Percentiles rank a stretch among this genome's conserved stretches.
These are phyloP conservation scores for Laupala kohalensis DNA, from an alignment of 1,140 invertebrate species.

Conservation along the genomic window DNA sequence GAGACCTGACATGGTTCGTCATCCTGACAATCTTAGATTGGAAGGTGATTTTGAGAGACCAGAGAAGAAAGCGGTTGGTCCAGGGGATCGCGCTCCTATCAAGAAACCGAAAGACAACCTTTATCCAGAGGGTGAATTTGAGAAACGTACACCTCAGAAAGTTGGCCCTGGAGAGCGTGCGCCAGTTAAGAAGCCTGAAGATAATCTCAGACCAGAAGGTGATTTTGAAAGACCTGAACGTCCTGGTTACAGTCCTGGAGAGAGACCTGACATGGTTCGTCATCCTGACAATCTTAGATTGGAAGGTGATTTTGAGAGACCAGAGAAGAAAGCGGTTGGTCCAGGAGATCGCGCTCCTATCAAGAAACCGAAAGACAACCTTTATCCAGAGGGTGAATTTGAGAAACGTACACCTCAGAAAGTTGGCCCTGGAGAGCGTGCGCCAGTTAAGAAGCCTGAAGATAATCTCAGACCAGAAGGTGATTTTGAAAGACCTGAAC, in stretches of 20 bases:
- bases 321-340: constrained; percentile 26
- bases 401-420: constrained; percentile 22
- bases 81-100: constrained; percentile 20
- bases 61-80: constrained; percentile 10
- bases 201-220: constrained; percentile 43
- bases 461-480: constrained; percentile 36
- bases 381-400: constrained; percentile 34
- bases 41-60: constrained; percentile 44
- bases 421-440: constrained; percentile 18
- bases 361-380: constrained; percentile 30
- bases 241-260: constrained; percentile 16
- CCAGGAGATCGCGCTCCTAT: constrained; percentile 24
- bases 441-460: constrained; percentile 25
- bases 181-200: constrained; percentile 21
- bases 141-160: constrained; percentile 21
- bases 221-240: constrained; percentile 30
- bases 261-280: constrained; percentile 20
- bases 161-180: constrained; percentile 23
- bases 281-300: constrained; percentile 35
- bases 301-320: constrained; percentile 42
- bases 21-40: constrained; percentile 26
- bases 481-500: constrained; percentile 30
- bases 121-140: constrained; percentile 38
- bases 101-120: constrained; percentile 39
- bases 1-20: constrained; percentile 25